Percentiles rank a stretch among this genome's conserved stretches.
Conservation (phyloP, 30 jellyfish, hydroid and myxozoan genomes). For the Phacellophora camtschatica region DNA sequence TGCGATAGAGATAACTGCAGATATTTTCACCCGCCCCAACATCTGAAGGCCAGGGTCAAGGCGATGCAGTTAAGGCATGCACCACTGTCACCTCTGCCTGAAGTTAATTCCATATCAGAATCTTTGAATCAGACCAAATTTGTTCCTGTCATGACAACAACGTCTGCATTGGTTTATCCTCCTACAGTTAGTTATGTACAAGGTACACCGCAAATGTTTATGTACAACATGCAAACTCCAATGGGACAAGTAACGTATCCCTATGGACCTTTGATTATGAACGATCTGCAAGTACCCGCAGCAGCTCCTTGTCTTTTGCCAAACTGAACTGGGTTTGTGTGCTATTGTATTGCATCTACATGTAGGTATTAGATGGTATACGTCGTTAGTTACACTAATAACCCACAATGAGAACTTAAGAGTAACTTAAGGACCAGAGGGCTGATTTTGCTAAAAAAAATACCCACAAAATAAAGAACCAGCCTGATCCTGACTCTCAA, state of each 20-base stretch:
- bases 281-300: conserved; percentile 9
- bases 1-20: conserved; percentile 61
- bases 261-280: conserved; percentile 30
- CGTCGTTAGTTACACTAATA: no score
- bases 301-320: neutral
- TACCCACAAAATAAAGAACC: no score
- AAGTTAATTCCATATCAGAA: neutral
- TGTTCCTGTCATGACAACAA: conserved; percentile 2
- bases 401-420: no score
- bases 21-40: conserved; percentile 71
- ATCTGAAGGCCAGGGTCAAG: conserved; percentile 54
- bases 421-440: no score
- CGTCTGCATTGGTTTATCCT: conserved; percentile 39
- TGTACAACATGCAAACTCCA: conserved; percentile 47
- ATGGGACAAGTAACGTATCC: conserved; percentile 44
- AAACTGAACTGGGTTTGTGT: no score
- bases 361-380: no score
- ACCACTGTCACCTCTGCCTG: conserved; percentile 17
- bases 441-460: no score
- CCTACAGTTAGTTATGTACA: neutral
- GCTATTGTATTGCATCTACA: no score
- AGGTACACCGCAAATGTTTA: conserved; percentile 21
- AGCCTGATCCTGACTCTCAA: no score
- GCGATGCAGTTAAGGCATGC: conserved; percentile 61
- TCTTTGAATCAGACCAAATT: neutral